Conservation (phyloP, 2,888 invertebrate genomes). For the Ganaspis brasiliensis region DNA sequence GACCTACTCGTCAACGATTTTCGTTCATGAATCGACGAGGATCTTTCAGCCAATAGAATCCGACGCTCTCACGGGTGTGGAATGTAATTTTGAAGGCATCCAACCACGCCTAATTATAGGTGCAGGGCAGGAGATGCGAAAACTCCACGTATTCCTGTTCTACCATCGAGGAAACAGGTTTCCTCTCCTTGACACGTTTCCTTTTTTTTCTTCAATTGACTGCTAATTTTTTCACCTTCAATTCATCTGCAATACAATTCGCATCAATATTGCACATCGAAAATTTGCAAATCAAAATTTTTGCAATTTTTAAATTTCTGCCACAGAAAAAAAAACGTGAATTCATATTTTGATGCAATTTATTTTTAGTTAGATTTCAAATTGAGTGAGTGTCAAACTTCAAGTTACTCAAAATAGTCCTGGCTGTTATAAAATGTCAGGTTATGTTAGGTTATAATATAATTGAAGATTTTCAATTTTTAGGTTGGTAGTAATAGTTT, state of each 20-base stretch:
- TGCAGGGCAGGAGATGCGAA: constrained; percentile 36
- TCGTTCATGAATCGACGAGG: constrained; percentile 58
- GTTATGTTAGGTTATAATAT: too few species aligned
- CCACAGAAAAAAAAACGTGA: too few species aligned
- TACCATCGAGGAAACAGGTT: constrained; percentile 28
- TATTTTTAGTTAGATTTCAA: too few species aligned
- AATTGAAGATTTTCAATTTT: too few species aligned
- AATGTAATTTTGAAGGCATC: constrained; percentile 56
- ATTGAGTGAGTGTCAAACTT: too few species aligned
- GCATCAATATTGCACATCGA: neutral
- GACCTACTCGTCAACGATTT: constrained; percentile 62
- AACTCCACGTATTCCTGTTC: constrained; percentile 13
- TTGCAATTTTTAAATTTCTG: too few species aligned
- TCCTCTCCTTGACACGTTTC: constrained; percentile 36
- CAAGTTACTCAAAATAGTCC: too few species aligned
- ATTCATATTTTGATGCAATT: too few species aligned
- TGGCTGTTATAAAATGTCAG: too few species aligned
- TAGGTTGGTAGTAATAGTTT: too few species aligned
- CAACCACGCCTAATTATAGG: constrained; percentile 39
- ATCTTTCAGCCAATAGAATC: constrained; percentile 52
- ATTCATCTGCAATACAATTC: constrained; percentile 4
- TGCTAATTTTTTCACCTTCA: constrained; percentile 17
- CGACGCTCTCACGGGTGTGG: constrained; percentile 58
- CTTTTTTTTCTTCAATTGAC: neutral
- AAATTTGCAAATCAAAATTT: too few species aligned